Base-by-base conservation (phyloP, 2,797 vertebrate species). In the Sebastes vulpes region DNA sequence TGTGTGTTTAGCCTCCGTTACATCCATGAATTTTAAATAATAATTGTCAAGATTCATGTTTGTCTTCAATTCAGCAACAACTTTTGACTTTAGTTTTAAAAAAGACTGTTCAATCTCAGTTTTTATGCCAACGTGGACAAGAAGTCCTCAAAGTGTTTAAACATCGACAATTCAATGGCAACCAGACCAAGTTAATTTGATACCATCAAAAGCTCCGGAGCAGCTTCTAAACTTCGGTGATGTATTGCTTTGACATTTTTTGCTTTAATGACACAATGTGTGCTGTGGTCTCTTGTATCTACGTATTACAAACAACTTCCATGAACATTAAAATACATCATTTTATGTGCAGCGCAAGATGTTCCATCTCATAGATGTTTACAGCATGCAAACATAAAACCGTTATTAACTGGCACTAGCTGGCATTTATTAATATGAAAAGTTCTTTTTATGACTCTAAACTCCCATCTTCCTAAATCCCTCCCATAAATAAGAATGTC, bases 301-400 rank as follows among this genome's bases (percentile, higher is more conserved):
- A 5, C 7, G 3, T 25, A 6, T 58, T 4, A 53, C 50, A 69
- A 79, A 71, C 54, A 46, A 8, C 10, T 23, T 74, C 32, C 4
- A 60, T 18, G 4, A 42, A 75, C 10, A 20, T 9, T 7, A 25
- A 60, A 77, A 67, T 9, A 0, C 2, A n/a, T 32, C 1, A 20
- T 50, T 60, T 58, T 9, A 20, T 58, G 14, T 23, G 10, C 46
- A 69, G 23, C 26, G 8, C 10, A 31, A 14, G 18, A 72, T 64
- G 65, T 68, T 69, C 26, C 32, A 25, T 35, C 3, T 12, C 63
- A 68, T n/a, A 25, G 9, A 73, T 76, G 25, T 76, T 76, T 64
- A 75, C 68, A 52, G 64, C 21, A n/a, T 28, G 20, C 29, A 78
- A 82, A 76, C 25, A 32, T 11, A 56, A 79, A 79, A 75, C 18